A percentile compares a stretch with the other conserved stretches of the same genome.
Evolutionary conservation across 1,140 invertebrate genomes (phyloP).

Genomic region (Ectropis grisescens): DNA sequence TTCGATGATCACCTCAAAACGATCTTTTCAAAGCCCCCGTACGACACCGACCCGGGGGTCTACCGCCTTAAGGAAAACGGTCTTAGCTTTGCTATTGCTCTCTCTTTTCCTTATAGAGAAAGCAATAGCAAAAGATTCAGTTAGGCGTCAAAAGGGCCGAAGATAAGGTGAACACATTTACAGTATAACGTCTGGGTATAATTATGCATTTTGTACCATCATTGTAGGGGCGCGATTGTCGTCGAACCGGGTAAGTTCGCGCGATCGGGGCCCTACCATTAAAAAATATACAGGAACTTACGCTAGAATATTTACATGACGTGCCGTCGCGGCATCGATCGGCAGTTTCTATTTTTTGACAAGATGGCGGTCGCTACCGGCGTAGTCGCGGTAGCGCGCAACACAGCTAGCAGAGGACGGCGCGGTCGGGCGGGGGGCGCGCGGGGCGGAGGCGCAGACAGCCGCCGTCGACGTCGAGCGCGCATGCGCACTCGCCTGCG

Average conservation of each 20-base stretch:
- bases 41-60: no score
- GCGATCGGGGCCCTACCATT: conserved; percentile 37
- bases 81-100: no score
- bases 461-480: background rate
- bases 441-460: conserved; percentile 12
- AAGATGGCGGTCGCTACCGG: background rate
- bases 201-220: conserved; percentile 41
- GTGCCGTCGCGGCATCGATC: background rate
- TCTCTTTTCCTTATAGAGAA: no score
- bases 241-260: conserved; percentile 12
- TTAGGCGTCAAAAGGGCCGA: no score
- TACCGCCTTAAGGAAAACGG: no score
- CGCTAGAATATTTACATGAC: conserved; percentile 31
- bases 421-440: conserved; percentile 10
- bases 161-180: conserved; percentile 23
- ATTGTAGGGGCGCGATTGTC: conserved; percentile 35
- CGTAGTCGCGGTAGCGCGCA: background rate
- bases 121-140: no score
- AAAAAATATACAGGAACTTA: conserved; percentile 37
- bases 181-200: conserved; percentile 3
- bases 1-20: no score
- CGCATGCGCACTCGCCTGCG: conserved; percentile 20
- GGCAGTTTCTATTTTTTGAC: no score
- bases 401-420: conserved; percentile 25
- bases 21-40: no score